Evolutionary conservation across 2,113 vertebrate species (phyloP).

Genomic region (Holacanthus passer): DNA sequence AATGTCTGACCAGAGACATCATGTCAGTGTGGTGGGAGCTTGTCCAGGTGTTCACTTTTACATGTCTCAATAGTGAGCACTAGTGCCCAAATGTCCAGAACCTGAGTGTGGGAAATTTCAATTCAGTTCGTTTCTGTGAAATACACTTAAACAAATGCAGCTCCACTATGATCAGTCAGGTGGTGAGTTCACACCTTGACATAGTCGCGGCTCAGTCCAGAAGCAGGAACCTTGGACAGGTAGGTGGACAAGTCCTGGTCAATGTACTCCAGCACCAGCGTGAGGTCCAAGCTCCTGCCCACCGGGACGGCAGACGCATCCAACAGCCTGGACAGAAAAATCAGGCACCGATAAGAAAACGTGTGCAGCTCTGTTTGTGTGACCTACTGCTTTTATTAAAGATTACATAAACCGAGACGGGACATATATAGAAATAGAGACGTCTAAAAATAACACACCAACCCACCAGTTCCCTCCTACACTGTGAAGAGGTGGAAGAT

Average conservation of each 20-base stretch:
- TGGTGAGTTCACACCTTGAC: conserved; percentile 75
- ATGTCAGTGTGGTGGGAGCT: no score
- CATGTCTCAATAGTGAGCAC: neutral
- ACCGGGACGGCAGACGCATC: conserved; percentile 67
- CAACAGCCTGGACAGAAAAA: conserved; percentile 72
- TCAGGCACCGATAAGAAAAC: neutral
- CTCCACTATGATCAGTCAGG: neutral
- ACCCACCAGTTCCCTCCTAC: neutral
- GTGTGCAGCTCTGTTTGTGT: neutral
- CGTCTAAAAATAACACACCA: neutral
- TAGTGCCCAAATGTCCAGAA: no score
- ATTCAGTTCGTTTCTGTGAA: no score
- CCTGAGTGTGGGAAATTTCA: no score
- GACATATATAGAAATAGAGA: neutral
- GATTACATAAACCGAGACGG: neutral
- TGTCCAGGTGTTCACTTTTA: neutral
- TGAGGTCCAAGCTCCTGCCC: conserved; percentile 77
- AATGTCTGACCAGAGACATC: neutral
- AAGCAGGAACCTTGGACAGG: conserved; percentile 73
- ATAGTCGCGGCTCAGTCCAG: conserved; percentile 71
- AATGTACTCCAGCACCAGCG: conserved; percentile 84
- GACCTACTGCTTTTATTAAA: neutral
- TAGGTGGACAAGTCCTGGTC: conserved; percentile 85
- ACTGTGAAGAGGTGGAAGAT: neutral
- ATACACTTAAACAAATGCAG: neutral